Percentiles rank a stretch among this genome's conserved stretches.
These are phyloP conservation scores for Anorthoa munda DNA, from an alignment of 2,888 invertebrate species.

Conservation along the genomic window DNA sequence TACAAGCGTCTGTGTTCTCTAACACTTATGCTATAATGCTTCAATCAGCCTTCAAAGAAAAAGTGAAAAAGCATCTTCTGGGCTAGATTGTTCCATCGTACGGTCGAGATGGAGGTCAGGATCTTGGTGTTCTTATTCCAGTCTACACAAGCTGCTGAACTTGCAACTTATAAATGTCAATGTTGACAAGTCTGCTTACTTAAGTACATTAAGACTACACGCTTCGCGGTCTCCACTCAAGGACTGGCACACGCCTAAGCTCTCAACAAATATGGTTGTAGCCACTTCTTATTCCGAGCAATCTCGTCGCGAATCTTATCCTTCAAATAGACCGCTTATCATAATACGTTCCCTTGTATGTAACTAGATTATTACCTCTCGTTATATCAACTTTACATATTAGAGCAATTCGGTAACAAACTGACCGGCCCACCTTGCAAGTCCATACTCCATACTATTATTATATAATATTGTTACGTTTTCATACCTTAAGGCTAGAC, in stretches of 20 bases:
- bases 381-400: constrained; percentile 59
- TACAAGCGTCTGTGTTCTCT: not conserved
- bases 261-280: constrained; percentile 26
- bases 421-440: constrained; percentile 44
- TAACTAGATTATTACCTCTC: constrained; percentile 43
- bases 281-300: constrained; percentile 43
- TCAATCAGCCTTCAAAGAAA: too few species aligned
- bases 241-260: constrained; percentile 35
- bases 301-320: constrained; percentile 34
- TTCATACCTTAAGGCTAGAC: too few species aligned
- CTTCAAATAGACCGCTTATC: constrained; percentile 49
- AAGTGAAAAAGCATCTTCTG: too few species aligned
- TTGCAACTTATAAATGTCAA: constrained; percentile 39
- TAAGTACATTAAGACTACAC: constrained; percentile 23
- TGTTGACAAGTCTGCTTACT: constrained; percentile 29
- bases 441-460: not conserved
- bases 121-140: not conserved
- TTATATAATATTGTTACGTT: not conserved
- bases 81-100: too few species aligned
- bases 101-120: too few species aligned
- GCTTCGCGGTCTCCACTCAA: constrained; percentile 29
- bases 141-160: constrained; percentile 16
- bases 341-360: constrained; percentile 47
- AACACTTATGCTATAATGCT: not conserved
- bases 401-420: constrained; percentile 46